phyloP scores from a whole-genome alignment of 2,113 vertebrate species.

The Hemicordylus capensis region DNA sequence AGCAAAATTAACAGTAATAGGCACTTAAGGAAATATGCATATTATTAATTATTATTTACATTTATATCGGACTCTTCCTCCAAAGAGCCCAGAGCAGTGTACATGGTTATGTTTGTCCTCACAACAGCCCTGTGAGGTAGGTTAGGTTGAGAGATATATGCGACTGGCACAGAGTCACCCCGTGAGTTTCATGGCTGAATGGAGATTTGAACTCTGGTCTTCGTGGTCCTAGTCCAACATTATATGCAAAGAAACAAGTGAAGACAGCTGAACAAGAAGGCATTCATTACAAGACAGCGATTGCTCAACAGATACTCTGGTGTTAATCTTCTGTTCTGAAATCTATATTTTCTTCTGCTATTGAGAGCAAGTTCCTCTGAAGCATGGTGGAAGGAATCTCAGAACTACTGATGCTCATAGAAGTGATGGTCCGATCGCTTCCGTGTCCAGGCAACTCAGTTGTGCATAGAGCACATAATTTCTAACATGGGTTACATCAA shows the following conservation, averaged over 20 bases:
- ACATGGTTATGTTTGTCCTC: too few relatives aligned
- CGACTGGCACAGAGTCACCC: too few relatives aligned
- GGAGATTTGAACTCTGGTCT: too few relatives aligned
- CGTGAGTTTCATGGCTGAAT: too few relatives aligned
- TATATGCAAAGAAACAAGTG: not conserved
- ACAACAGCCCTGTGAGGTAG: too few relatives aligned
- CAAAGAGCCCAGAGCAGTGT: too few relatives aligned
- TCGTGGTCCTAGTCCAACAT: too few relatives aligned
- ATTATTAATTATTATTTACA: too few relatives aligned
- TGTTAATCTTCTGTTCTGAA: not conserved
- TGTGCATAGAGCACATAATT: not conserved
- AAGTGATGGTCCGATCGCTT: not conserved
- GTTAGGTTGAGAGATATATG: too few relatives aligned
- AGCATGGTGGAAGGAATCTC: not conserved
- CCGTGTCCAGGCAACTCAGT: not conserved
- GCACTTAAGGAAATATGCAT: not conserved
- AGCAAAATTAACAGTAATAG: not conserved
- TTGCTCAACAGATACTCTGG: not conserved
- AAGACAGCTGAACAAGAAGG: not conserved
- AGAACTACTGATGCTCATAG: not conserved
- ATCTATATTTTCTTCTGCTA: not conserved
- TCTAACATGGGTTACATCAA: not conserved
- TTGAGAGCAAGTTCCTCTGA: not conserved
- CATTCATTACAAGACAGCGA: not conserved
- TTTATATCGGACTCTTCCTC: too few relatives aligned